Conservation (phyloP, 2,113 vertebrate species). For the Isurus oxyrinchus region DNA sequence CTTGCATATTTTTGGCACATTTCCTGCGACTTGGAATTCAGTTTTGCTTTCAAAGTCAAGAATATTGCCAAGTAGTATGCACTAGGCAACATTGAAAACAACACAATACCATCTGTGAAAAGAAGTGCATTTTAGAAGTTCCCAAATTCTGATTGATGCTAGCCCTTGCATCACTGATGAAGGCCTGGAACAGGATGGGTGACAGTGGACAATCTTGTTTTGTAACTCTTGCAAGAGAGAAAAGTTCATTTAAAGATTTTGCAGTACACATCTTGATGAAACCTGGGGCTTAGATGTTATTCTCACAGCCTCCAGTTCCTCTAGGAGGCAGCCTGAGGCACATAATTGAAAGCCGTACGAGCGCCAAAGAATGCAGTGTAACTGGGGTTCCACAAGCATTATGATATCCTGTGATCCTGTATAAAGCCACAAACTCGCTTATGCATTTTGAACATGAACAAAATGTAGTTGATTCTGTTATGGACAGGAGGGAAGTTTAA, state of each 20-base stretch:
- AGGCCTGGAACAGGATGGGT: neutral
- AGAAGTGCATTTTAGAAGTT: neutral
- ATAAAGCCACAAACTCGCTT: neutral
- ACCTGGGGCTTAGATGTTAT: neutral
- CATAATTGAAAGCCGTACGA: neutral
- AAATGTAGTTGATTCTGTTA: neutral
- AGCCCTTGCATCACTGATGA: neutral
- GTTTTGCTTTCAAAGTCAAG: neutral
- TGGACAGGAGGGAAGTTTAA: no score
- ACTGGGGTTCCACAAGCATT: neutral
- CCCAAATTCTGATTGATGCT: neutral
- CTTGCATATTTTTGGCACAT: neutral
- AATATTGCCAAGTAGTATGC: neutral
- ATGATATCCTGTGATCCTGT: neutral
- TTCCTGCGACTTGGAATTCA: neutral
- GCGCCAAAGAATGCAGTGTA: neutral
- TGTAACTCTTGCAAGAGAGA: neutral
- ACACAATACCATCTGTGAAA: neutral
- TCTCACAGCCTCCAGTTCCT: neutral
- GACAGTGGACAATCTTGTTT: neutral
- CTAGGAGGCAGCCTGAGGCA: neutral
- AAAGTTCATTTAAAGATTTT: neutral
- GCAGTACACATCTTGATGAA: neutral
- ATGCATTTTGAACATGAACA: neutral
- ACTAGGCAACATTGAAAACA: neutral